Evolutionary conservation across 2,113 vertebrate species (phyloP).

Genomic region (Crotalus tigris): DNA sequence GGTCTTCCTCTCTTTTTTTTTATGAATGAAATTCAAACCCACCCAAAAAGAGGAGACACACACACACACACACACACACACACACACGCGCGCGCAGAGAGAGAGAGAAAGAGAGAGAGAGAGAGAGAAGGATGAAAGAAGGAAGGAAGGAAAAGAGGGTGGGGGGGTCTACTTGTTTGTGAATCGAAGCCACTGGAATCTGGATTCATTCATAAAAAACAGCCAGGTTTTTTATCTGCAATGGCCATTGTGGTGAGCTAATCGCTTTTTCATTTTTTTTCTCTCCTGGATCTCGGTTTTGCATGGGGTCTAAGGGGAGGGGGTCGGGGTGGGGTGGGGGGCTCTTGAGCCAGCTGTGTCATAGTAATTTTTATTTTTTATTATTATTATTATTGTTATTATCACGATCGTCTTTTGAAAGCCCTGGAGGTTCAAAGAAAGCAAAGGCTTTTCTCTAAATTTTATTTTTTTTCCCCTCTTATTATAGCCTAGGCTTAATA

Average conservation of each 20-base stretch:
- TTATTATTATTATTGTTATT: not conserved
- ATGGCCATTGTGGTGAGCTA: constrained; percentile 25
- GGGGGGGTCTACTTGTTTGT: constrained; percentile 50
- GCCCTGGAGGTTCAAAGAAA: not conserved
- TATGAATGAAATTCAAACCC: constrained; percentile 29
- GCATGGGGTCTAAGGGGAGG: not conserved
- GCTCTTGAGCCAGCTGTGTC: not conserved
- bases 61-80: no score
- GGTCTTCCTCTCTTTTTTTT: not conserved
- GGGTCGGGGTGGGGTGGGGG: not conserved
- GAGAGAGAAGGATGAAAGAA: not conserved
- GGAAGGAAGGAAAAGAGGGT: not conserved
- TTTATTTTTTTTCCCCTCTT: not conserved
- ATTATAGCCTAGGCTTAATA: not conserved
- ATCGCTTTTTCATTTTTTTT: not conserved
- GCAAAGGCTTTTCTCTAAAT: not conserved
- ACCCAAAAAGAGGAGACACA: not conserved
- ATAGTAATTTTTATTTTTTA: not conserved
- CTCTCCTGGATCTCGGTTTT: not conserved
- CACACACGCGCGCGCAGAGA: not conserved
- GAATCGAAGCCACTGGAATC: constrained; percentile 48
- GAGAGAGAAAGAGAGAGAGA: not conserved
- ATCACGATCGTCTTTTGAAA: not conserved
- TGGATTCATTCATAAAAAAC: constrained; percentile 52
- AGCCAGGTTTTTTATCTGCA: constrained; percentile 22